A percentile compares a stretch with the other conserved stretches of the same genome.
Evolutionary conservation across 2,113 vertebrate species (phyloP).

Genomic region (Crocuta crocuta): DNA sequence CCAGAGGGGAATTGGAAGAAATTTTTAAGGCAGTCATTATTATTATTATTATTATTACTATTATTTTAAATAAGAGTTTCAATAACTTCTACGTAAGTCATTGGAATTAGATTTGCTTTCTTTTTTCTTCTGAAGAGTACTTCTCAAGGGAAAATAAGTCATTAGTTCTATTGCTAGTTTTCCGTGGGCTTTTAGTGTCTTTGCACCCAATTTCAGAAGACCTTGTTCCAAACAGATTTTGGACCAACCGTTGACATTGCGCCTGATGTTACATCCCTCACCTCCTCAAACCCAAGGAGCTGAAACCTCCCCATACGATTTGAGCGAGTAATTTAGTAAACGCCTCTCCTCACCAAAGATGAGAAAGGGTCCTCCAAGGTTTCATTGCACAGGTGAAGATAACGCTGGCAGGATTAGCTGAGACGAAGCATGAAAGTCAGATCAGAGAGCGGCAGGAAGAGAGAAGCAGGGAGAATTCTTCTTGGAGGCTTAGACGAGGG

Average conservation of each 20-base stretch:
- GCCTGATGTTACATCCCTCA: slow-evolving; percentile 84
- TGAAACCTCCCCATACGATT: slow-evolving; percentile 91
- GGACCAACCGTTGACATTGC: slow-evolving; percentile 88
- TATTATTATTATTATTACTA: not conserved
- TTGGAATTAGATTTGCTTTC: slow-evolving; percentile 34
- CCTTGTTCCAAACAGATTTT: slow-evolving; percentile 85
- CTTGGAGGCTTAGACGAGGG: slow-evolving; percentile 87
- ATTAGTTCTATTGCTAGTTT: slow-evolving; percentile 34
- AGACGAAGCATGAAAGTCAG: slow-evolving; percentile 93
- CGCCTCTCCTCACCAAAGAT: slow-evolving; percentile 90
- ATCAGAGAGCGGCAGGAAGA: slow-evolving; percentile 88
- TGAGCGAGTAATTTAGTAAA: slow-evolving; percentile 93
- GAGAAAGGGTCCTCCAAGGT: slow-evolving; percentile 90
- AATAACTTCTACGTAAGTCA: slow-evolving; percentile 64
- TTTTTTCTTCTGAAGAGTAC: slow-evolving; percentile 57
- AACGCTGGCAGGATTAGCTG: slow-evolving; percentile 92
- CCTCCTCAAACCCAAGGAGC: slow-evolving; percentile 91
- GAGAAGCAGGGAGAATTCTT: slow-evolving; percentile 86
- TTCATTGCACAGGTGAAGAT: slow-evolving; percentile 92
- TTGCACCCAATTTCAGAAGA: slow-evolving; percentile 80
- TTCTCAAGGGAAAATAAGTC: slow-evolving; percentile 45
- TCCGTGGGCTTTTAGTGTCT: slow-evolving; percentile 71
- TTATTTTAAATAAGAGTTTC: slow-evolving; percentile 59
- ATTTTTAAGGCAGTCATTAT: slow-evolving; percentile 71
- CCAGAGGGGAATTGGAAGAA: not conserved